Evolutionary conservation across 2,797 vertebrate species (phyloP).

Genomic region (Diplodus puntazzo): DNA sequence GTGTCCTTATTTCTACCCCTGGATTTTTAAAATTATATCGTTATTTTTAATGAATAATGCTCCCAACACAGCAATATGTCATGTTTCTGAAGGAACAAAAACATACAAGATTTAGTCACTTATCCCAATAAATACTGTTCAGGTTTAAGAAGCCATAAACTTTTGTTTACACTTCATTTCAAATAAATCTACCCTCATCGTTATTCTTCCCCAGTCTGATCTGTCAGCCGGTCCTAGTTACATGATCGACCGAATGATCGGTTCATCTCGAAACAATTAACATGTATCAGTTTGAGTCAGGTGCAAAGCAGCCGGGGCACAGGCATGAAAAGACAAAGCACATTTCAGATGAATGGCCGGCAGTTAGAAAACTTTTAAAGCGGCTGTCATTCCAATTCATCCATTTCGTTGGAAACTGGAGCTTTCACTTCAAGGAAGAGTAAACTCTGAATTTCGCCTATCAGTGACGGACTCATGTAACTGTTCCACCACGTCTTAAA

Average conservation of each 20-base stretch:
- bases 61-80: not conserved
- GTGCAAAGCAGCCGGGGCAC: not conserved
- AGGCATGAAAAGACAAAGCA: slow-evolving; percentile 5
- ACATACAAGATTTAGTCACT: not conserved
- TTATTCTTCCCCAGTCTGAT: not conserved
- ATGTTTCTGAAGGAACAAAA: not conserved
- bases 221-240: not conserved
- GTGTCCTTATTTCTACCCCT: not conserved
- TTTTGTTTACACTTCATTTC: not conserved
- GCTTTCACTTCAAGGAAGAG: slow-evolving; percentile 32
- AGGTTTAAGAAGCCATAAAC: not conserved
- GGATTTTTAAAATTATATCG: not conserved
- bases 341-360: slow-evolving; percentile 13
- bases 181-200: not conserved
- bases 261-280: not conserved
- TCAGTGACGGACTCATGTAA: slow-evolving; percentile 2
- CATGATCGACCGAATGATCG: not conserved
- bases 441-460: slow-evolving; percentile 32
- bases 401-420: slow-evolving; percentile 33
- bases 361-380: slow-evolving; percentile 13
- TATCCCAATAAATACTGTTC: not conserved
- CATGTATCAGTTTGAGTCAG: not conserved
- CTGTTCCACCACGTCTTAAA: slow-evolving; percentile 7
- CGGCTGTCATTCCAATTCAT: slow-evolving; percentile 23
- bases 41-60: not conserved